These are phyloP conservation scores for Folsomia manolachei DNA, from an alignment of 2,888 invertebrate genomes.

Conservation along the genomic window DNA sequence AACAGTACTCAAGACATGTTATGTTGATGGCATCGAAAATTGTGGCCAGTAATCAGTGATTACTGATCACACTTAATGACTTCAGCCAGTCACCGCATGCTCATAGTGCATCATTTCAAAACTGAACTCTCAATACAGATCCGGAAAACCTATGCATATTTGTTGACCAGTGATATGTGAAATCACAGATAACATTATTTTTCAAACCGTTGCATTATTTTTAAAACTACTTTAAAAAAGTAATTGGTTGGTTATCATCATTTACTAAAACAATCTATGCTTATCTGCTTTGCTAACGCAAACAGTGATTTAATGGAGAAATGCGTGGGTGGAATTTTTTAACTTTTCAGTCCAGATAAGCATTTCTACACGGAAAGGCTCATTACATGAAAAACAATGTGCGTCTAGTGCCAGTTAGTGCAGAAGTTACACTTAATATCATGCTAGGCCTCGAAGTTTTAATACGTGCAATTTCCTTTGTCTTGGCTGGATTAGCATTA, in stretches of 20 bases:
- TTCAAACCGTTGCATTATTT: background rate
- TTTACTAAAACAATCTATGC: background rate
- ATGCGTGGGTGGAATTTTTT: background rate
- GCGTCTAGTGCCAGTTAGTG: no score
- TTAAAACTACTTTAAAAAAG: background rate
- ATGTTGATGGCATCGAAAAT: background rate
- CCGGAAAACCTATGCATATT: background rate
- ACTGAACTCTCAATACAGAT: background rate
- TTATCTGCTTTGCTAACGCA: no score
- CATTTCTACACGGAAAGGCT: no score
- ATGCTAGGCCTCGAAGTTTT: no score
- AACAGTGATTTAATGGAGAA: background rate
- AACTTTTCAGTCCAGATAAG: no score
- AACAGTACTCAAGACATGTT: background rate
- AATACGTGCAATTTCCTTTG: no score
- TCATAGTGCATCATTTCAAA: no score
- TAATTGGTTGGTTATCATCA: background rate
- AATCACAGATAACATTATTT: no score
- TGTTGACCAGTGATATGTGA: background rate
- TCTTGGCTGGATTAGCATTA: background rate
- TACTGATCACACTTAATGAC: background rate
- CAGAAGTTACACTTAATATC: no score
- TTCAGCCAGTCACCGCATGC: no score
- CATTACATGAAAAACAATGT: no score
- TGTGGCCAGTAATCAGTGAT: background rate